Base-by-base conservation (phyloP, 2,113 vertebrate species). In the Campylomormyrus tamandua region DNA sequence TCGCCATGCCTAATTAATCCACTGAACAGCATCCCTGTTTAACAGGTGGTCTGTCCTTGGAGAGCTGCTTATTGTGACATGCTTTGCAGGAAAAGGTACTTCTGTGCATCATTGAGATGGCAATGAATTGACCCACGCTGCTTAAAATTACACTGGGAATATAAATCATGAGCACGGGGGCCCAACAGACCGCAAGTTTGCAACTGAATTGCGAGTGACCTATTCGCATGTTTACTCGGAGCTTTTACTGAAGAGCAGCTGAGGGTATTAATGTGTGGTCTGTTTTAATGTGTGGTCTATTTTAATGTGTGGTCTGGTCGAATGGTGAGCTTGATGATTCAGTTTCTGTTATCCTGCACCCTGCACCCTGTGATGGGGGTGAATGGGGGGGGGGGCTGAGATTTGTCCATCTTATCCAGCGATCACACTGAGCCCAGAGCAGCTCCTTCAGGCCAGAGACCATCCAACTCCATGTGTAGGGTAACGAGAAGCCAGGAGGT, bases 1-100 rank as follows among this genome's bases (percentile, higher is more conserved):
- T 62, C 31, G 17, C 87, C 87, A 42, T 42, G 35, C 17, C 87
- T 62, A 66, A 88, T 88, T 88, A 88, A 88, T 88, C 87, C 56
- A 24, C 56, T 39, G 87, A 88, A 88, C 35, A 66, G 87, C 56
- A 1, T 62, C 35, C 31, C 19, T 88, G 35, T 88, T 42, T 88
- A 88, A 66, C 87, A 62, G 87, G 56, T 62, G 52, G n/a, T 62
- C 87, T 21, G 56, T 21, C 53, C 87, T 62, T 42, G 11, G 87
- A 88, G 52, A 87, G 87, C 24, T 35, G 50, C 49, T 87, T 31
- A 77, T 52, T 53, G 49, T 87, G 85, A 87, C 85, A 52, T 19
- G 85, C 27, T 87, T 87, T 48, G 48, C 35, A 86, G n/a, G 24
- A 50, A 86, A 86, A 86, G 46, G 85, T 87, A 53, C 85, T 87